These are phyloP conservation scores for Pempheris klunzingeri DNA, from an alignment of 2,797 vertebrate species.

Conservation along the genomic window DNA sequence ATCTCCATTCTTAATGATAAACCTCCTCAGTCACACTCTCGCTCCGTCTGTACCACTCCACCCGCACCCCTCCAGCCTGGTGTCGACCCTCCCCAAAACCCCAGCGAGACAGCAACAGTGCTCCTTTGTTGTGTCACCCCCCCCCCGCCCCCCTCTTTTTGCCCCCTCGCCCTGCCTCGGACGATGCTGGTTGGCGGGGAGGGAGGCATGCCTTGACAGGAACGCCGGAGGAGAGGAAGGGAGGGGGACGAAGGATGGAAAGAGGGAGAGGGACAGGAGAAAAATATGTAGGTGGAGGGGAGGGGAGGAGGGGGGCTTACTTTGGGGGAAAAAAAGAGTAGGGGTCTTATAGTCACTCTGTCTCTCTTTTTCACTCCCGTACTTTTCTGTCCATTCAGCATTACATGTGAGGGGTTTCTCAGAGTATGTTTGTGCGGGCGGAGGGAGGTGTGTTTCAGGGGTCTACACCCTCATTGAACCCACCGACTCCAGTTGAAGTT, in stretches of 20 bases:
- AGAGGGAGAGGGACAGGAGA: conserved; percentile 24
- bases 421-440: conserved; percentile 38
- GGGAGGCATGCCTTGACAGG: conserved; percentile 90
- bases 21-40: conserved; percentile 67
- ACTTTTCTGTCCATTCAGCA: conserved; percentile 90
- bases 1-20: conserved; percentile 86
- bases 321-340: conserved; percentile 34
- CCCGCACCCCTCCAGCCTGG: conserved; percentile 63
- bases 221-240: conserved; percentile 78
- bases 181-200: conserved; percentile 82
- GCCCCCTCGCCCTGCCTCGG: conserved; percentile 76
- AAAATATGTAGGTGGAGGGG: conserved; percentile 42
- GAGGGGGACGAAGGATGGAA: conserved; percentile 40
- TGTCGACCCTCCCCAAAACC: conserved; percentile 73
- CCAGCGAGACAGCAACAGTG: conserved; percentile 89
- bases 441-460: conserved; percentile 35
- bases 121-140: conserved; percentile 90
- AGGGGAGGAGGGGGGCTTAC: neutral
- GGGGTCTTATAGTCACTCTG: conserved; percentile 73
- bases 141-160: conserved; percentile 37
- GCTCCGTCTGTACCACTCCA: conserved; percentile 57
- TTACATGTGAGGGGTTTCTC: conserved; percentile 77
- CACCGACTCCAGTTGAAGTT: conserved; percentile 40
- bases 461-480: conserved; percentile 66
- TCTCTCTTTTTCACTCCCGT: conserved; percentile 77